These are phyloP conservation scores for Zaprionus vittiger DNA, from an alignment of 1,140 invertebrate genomes.

Conservation along the genomic window DNA sequence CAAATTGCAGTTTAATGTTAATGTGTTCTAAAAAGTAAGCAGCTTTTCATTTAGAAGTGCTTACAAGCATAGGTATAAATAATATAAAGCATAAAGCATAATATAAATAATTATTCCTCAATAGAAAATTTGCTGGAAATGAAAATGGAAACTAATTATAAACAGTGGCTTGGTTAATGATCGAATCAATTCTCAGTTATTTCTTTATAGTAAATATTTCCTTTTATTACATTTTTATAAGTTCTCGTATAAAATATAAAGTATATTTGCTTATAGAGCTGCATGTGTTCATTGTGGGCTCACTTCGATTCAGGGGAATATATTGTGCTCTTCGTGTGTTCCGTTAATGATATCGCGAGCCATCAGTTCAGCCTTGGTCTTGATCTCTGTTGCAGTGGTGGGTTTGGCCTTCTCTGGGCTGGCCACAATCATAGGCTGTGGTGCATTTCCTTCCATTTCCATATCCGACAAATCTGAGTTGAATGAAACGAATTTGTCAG, in stretches of 20 bases:
- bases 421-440: background rate
- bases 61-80: too few relatives aligned
- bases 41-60: background rate
- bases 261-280: background rate
- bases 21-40: background rate
- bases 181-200: too few relatives aligned
- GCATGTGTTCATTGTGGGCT: background rate
- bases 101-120: too few relatives aligned
- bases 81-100: too few relatives aligned
- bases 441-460: conserved; percentile 8
- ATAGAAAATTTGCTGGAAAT: too few relatives aligned
- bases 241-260: background rate
- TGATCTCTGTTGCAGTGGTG: background rate
- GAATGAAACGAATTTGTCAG: background rate
- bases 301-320: background rate
- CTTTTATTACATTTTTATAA: background rate
- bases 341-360: conserved; percentile 23
- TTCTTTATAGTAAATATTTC: background rate
- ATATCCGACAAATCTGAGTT: background rate
- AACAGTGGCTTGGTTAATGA: too few relatives aligned
- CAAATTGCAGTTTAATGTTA: conserved; percentile 63
- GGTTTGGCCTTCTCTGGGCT: background rate
- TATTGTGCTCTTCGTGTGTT: background rate
- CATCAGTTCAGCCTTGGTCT: conserved; percentile 32
- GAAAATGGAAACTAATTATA: too few relatives aligned